Percentiles rank a stretch among this genome's conserved stretches.
phyloP scores from a whole-genome alignment of 2,888 invertebrate species.

The Xanthorhoe spadicearia region DNA sequence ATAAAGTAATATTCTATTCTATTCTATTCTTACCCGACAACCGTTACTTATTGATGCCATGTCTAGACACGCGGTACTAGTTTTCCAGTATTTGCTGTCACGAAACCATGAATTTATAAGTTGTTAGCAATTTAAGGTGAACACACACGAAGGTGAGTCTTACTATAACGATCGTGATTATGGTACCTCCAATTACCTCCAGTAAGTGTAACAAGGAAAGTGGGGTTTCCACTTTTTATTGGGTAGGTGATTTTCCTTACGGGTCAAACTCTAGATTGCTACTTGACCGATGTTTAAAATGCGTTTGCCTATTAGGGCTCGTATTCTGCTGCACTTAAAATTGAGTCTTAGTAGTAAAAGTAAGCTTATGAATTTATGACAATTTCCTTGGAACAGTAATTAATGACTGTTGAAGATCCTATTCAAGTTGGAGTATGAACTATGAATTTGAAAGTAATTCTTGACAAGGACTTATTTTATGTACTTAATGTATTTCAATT shows the following conservation, averaged over 20 bases:
- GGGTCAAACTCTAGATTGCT: not conserved
- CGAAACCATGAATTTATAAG: conserved; percentile 68
- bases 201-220: conserved; percentile 25
- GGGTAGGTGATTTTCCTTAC: conserved; percentile 42
- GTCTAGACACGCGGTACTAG: conserved; percentile 70
- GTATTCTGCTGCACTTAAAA: too few species aligned
- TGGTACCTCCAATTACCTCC: conserved; percentile 29
- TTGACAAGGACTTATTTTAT: too few species aligned
- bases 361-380: too few species aligned
- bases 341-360: too few species aligned
- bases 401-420: too few species aligned
- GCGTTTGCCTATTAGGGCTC: too few species aligned
- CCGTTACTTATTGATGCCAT: conserved; percentile 74
- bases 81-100: conserved; percentile 70
- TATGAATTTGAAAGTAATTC: too few species aligned
- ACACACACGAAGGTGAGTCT: conserved; percentile 41
- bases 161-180: conserved; percentile 53
- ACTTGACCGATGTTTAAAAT: not conserved
- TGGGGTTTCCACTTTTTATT: conserved; percentile 3
- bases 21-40: too few species aligned
- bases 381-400: too few species aligned
- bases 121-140: conserved; percentile 57
- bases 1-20: too few species aligned
- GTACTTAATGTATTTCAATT: too few species aligned
- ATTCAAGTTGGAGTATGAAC: too few species aligned